A percentile compares a stretch with the other conserved stretches of the same genome.
Conservation (phyloP, 1,140 invertebrate genomes). For the Bombus terrestris region DNA sequence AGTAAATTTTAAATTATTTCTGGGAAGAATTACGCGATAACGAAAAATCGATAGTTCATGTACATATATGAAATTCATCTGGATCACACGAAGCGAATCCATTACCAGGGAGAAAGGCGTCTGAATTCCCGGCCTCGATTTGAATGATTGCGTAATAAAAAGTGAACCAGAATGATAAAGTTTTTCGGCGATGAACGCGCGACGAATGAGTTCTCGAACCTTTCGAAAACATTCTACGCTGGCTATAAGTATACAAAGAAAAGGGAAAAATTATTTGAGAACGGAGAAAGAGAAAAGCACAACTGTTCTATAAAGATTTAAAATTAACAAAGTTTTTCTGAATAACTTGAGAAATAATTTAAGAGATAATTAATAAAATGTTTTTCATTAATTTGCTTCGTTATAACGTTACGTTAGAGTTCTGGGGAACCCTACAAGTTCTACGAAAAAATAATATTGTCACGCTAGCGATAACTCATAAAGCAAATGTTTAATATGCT, state of each 20-base stretch:
- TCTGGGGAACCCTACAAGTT: neutral
- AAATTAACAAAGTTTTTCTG: no score
- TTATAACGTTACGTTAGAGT: neutral
- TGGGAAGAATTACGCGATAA: neutral
- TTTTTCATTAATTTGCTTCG: neutral
- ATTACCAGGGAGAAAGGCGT: slow-evolving; percentile 57
- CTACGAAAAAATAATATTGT: neutral
- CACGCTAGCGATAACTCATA: no score
- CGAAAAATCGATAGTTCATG: neutral
- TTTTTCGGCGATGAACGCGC: slow-evolving; percentile 43
- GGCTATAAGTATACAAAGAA: neutral
- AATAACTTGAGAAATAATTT: neutral
- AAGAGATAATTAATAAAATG: neutral
- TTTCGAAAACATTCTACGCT: no score
- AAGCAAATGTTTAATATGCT: neutral
- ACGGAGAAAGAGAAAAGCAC: neutral
- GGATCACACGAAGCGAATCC: slow-evolving; percentile 27
- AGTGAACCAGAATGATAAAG: slow-evolving; percentile 34
- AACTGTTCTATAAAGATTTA: neutral
- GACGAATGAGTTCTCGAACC: neutral
- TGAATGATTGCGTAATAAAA: slow-evolving; percentile 58
- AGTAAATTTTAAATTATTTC: neutral
- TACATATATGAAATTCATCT: slow-evolving; percentile 10
- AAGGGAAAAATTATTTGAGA: neutral
- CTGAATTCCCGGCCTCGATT: slow-evolving; percentile 55